Evolutionary conservation across 1,140 invertebrate genomes (phyloP).

Genomic region (Chrysoperla carnea): DNA sequence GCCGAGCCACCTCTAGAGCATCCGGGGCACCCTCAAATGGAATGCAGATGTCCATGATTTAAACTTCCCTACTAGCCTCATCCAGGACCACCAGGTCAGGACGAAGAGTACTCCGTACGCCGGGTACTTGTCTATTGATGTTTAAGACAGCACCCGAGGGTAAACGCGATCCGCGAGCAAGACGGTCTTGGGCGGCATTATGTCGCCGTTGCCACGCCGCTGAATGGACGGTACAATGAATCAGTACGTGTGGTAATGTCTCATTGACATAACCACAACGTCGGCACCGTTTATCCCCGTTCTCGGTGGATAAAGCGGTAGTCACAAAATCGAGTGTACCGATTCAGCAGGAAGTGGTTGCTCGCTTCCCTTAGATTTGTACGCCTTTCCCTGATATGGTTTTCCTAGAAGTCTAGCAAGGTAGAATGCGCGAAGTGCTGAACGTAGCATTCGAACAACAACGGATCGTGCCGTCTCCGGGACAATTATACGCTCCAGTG

Average conservation of each 20-base stretch:
- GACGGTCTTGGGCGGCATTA: not conserved
- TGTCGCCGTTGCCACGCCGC: slow-evolving; percentile 1
- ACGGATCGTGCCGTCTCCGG: too few species aligned
- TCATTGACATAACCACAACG: slow-evolving; percentile 10
- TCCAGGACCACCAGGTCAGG: slow-evolving; percentile 17
- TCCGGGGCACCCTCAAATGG: slow-evolving; percentile 18
- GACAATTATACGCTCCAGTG: too few species aligned
- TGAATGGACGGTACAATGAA: slow-evolving; percentile 10
- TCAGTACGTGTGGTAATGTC: slow-evolving; percentile 16
- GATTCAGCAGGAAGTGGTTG: too few species aligned
- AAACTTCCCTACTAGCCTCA: slow-evolving; percentile 6
- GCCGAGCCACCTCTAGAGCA: slow-evolving; percentile 7
- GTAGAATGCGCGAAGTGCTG: too few species aligned
- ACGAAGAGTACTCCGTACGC: slow-evolving; percentile 5
- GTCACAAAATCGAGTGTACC: too few species aligned
- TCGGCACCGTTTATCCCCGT: slow-evolving; percentile 11
- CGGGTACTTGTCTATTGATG: not conserved
- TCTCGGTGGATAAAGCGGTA: not conserved
- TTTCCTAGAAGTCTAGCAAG: too few species aligned
- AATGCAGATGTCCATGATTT: slow-evolving; percentile 18
- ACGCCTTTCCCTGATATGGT: too few species aligned
- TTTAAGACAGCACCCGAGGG: not conserved
- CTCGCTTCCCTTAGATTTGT: too few species aligned
- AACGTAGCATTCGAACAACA: too few species aligned
- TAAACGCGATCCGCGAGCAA: slow-evolving; percentile 6